Percentiles rank a stretch among this genome's conserved stretches.
Evolutionary conservation across 2,888 invertebrate species (phyloP).

Genomic region (Villa cingulata): DNA sequence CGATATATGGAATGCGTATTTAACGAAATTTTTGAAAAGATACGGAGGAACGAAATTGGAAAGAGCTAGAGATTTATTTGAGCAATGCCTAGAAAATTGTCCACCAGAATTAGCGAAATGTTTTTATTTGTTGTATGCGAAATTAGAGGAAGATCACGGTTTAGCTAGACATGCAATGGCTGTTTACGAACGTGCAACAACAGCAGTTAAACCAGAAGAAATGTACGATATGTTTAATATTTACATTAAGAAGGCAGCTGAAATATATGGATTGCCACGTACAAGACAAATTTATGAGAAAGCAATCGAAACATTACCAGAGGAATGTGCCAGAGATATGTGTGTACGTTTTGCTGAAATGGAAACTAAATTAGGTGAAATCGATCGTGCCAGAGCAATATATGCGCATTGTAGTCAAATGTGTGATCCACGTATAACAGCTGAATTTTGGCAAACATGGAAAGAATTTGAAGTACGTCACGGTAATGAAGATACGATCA

Average conservation of each 20-base stretch:
- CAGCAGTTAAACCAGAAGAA: conserved; percentile 81
- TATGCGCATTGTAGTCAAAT: conserved; percentile 98
- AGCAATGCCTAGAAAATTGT: conserved; percentile 93
- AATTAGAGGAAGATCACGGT: conserved; percentile 96
- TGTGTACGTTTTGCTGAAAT: conserved; percentile 92
- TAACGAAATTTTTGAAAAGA: conserved; percentile 89
- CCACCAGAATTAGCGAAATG: conserved; percentile 92
- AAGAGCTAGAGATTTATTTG: conserved; percentile 92
- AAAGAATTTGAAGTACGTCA: conserved; percentile 98
- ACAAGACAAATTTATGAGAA: conserved; percentile 96
- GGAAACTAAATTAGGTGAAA: conserved; percentile 96
- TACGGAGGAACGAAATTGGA: conserved; percentile 95
- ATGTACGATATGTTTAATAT: conserved; percentile 98
- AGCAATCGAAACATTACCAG: conserved; percentile 86
- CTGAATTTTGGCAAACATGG: conserved; percentile 97
- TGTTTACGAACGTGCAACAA: conserved; percentile 94
- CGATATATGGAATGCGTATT: conserved; percentile 98
- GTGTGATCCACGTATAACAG: conserved; percentile 93
- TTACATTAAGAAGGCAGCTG: conserved; percentile 95
- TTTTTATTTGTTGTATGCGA: conserved; percentile 90
- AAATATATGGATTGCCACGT: conserved; percentile 93
- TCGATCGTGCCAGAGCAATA: conserved; percentile 91
- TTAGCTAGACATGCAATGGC: conserved; percentile 96
- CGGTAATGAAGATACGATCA: conserved; percentile 98
- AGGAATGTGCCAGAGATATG: conserved; percentile 88